Percentiles rank a stretch among this genome's conserved stretches.
phyloP scores from a whole-genome alignment of 2,797 vertebrate genomes.

The Rhabdophis nuchalis region DNA sequence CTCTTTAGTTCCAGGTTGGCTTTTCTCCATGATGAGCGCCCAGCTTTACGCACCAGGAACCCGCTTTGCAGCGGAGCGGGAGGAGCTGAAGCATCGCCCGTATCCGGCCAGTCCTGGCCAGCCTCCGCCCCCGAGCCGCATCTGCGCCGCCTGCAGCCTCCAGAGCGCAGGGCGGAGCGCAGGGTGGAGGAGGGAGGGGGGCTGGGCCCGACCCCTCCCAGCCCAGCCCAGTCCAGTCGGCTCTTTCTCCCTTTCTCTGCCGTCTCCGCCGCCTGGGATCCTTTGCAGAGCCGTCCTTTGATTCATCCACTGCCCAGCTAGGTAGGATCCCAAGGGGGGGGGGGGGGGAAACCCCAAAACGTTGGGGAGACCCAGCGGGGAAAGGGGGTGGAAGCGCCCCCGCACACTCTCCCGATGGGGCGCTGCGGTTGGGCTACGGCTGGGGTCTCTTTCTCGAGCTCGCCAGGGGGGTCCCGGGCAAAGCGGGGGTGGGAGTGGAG shows the following conservation, averaged over 20 bases:
- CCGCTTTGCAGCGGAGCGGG: too few relatives aligned
- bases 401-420: not conserved
- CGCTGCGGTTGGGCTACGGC: not conserved
- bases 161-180: not conserved
- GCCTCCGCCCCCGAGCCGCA: not conserved
- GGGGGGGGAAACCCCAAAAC: not conserved
- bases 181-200: too few relatives aligned
- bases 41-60: not conserved
- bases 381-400: not conserved
- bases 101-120: not conserved
- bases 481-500: not conserved
- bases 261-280: not conserved
- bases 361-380: not conserved
- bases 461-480: not conserved
- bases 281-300: not conserved
- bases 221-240: not conserved
- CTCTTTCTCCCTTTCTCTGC: not conserved
- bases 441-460: not conserved
- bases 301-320: not conserved
- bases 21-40: too few relatives aligned
- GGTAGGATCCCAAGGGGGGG: not conserved
- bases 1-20: too few relatives aligned
- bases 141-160: not conserved
- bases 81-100: not conserved
- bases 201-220: not conserved